Evolutionary conservation across 2,113 vertebrate genomes (phyloP), one percentile per base, ranked within the genome.

Genomic region (Peromyscus californicus): DNA sequence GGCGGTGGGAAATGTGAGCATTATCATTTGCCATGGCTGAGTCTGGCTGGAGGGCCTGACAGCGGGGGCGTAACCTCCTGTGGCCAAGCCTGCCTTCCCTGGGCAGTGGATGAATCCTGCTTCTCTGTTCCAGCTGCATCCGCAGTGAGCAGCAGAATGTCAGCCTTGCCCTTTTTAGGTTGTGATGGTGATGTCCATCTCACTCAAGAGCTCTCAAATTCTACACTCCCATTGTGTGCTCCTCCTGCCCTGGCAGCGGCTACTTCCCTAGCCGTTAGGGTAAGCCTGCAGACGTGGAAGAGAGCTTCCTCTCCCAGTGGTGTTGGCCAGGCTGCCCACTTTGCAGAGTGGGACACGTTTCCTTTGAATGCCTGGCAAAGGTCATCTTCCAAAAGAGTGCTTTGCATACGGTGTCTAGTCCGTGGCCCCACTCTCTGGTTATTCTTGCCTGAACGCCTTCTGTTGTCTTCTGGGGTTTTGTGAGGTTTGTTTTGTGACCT

Each of bases 271-370:
- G 84, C 91, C 26, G 80, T 94, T 63, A 9, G 69, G 95, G 78
- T 70, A 92, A 95, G 91, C 90, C 83, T 94, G 63, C 63, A 67
- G 78, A 59, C 42, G 1, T 79, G 92, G 74, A 33, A 69, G 70
- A 89, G 75, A 29, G 48, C 87, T 69, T 97, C 97, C 97, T 96
- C 93, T 85, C 74, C 36, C 15, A 4, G 76, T 75, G 51, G n/a
- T 51, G 59, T 7, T 93, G 97, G 91, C 95, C 6, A 10, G 75
- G 45, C 91, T 29, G 24, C 75, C 69, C 89, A 22, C 86, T 84
- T n/a, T 69, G 93, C 96, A 96, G 96, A 97, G 88, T 42, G 74
- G 82, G 78, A 86, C 96, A 87, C 3, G 2, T 96, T 97, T 97
- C 96, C 95, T 96, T 75, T 75, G 65, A 93, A 93, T 42, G 67